Base-by-base conservation (phyloP, 2,888 invertebrate species). In the Choreutis nemorana region DNA sequence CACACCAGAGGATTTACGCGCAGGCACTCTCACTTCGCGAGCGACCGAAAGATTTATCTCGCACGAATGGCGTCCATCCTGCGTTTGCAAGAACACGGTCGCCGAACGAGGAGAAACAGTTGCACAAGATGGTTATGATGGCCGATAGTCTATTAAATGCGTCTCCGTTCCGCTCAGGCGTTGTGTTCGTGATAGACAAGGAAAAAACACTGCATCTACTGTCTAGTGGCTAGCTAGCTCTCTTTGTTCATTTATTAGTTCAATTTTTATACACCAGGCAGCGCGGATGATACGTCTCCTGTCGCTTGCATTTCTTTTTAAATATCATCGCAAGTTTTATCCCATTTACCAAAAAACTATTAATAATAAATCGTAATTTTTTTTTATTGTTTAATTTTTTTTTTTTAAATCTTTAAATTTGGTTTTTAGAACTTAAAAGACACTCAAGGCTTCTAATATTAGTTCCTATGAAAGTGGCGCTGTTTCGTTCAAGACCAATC, bases 51-150 rank as follows among this genome's bases (percentile, higher is more conserved):
- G 62, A 70, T 60, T 62, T 77, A 75, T 65, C 61, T 77, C 58
- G 65, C 68, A 54, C 65, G 75, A 77, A 78, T 77, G 75, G 79
- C 77, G 79, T 77, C 78, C 78, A 78, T 79, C 68, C 75, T 77
- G 70, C 72, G 67, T 67, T 77, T 64, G 64, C 68, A 77, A 70
- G 73, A 66, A 72, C 68, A 73, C 72, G 71, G 63, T 65, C 73
- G n/a, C n/a, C n/a, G n/a, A n/a, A n/a, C n/a, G 70, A 72, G 53
- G 66, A 75, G 75, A 75, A 75, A 79, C 73, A 79, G 78, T 77
- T 78, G 77, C 77, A 79, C 77, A 72, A 78, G 75, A 79, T 78
- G 77, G 73, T 67, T 65, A 67, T 71, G 66, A 72, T 71, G 75
- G 75, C 68, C 61, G 70, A 68, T 70, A 64, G 62, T 65, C 50